Base-by-base conservation (phyloP, 2,797 vertebrate species). In the Centroberyx gerrardi region DNA sequence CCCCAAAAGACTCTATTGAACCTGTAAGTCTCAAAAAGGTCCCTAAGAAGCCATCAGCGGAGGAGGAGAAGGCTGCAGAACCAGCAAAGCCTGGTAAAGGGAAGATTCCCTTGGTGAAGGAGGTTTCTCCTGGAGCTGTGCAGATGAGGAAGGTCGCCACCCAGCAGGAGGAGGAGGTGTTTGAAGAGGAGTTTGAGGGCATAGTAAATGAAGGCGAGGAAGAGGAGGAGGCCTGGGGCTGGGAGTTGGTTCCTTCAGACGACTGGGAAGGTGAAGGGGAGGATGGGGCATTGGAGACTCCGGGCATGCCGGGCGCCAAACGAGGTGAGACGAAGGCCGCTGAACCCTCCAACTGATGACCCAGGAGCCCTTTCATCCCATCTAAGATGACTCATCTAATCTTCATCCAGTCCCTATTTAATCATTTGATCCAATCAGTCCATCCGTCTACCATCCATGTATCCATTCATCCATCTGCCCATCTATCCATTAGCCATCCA, bases 261-360 rank as follows among this genome's bases (percentile, higher is more conserved):
- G 94, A 92, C 53, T 95, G 88, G 92, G 91, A 94, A 90, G 88
- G 87, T 60, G 88, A 87, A 82, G 77, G 63, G 61, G 75, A 92
- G 44, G 81, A 80, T 36, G 94, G 92, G 58, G 88, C 84, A 18
- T 1, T 95, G 83, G 94, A 97, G 81, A 94, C 94, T 87, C 96
- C 97, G 78, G 94, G 91, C 77, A 92, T 95, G 82, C 91, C 94
- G 55, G 91, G 78, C 29, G 76, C 85, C 79, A 96, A 93, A 92
- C 92, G 92, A 97, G 97, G 96, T 98, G 96, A 98, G 96, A 87
- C 61, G 83, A 89, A 76, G 65, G 56, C 73, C 66, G 18, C 80
- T 67, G 62, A 80, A 84, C 86, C 78, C 88, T 81, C 90, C 90
- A 84, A 79, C 14, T 33, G 88, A 78, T 64, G 86, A 65, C 49